Percentiles rank a stretch among this genome's conserved stretches.
phyloP scores from a whole-genome alignment of 1,140 invertebrate species.

The Augochlora pura region DNA sequence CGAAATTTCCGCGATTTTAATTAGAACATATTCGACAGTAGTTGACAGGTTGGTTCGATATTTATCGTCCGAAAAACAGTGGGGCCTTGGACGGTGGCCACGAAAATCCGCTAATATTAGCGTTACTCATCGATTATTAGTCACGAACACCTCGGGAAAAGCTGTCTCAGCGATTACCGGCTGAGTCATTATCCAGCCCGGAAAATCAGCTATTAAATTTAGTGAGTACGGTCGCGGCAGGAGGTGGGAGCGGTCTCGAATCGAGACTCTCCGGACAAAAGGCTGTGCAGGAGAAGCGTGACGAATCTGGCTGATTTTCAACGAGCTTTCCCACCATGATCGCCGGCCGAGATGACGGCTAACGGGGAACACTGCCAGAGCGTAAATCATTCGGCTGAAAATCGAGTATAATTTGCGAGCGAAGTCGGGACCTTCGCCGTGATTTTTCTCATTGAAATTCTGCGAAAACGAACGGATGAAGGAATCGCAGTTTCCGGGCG shows the following conservation, averaged over 20 bases:
- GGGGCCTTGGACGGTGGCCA: conserved; percentile 47
- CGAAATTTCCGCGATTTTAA: conserved; percentile 21
- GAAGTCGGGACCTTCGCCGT: neutral
- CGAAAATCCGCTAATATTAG: conserved; percentile 9
- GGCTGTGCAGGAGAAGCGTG: too few species aligned
- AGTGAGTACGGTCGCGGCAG: neutral
- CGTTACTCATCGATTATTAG: conserved; percentile 47
- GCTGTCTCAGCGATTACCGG: neutral
- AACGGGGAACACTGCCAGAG: neutral
- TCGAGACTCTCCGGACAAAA: too few species aligned
- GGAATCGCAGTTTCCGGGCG: neutral
- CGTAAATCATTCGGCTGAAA: neutral
- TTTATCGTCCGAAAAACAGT: neutral
- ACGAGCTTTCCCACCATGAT: neutral
- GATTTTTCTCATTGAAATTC: neutral
- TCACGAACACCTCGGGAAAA: neutral
- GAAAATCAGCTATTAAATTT: conserved; percentile 39
- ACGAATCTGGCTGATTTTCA: conserved; percentile 11
- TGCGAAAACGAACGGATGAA: too few species aligned
- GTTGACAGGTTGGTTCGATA: conserved; percentile 2
- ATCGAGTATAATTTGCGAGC: neutral
- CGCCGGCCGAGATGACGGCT: neutral
- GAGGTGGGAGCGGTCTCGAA: too few species aligned
- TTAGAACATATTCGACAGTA: conserved; percentile 11
- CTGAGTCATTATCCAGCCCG: conserved; percentile 27